These are phyloP conservation scores for Lepidurus packardi DNA, from an alignment of 1,140 invertebrate species.

Conservation along the genomic window DNA sequence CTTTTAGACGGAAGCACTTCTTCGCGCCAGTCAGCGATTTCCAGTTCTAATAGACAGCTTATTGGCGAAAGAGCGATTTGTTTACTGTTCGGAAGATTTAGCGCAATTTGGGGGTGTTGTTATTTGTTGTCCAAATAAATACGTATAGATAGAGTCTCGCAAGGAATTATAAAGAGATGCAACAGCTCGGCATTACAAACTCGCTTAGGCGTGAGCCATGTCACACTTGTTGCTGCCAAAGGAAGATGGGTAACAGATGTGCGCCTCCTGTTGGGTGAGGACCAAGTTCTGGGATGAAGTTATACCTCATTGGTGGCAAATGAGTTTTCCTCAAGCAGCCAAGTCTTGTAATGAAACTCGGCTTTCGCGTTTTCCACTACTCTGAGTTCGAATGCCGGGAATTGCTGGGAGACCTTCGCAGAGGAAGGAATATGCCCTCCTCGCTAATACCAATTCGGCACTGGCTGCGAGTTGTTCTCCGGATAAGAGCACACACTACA, in stretches of 20 bases:
- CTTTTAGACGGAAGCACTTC: too few species aligned
- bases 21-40: too few species aligned
- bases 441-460: neutral
- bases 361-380: neutral
- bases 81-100: too few species aligned
- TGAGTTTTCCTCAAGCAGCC: neutral
- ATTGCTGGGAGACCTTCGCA: neutral
- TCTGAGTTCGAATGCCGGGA: neutral
- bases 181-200: conserved; percentile 7
- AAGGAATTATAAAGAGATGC: neutral
- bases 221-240: conserved; percentile 3
- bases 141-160: neutral
- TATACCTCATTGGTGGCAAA: neutral
- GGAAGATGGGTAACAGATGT: conserved; percentile 12
- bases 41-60: too few species aligned
- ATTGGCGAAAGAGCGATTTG: too few species aligned
- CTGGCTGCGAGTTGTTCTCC: neutral
- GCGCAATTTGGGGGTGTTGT: too few species aligned
- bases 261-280: neutral
- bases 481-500: neutral
- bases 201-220: neutral
- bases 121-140: too few species aligned
- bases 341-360: conserved; percentile 15
- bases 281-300: neutral
- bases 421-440: too few species aligned